phyloP scores from a whole-genome alignment of 2,888 invertebrate genomes.

The Himalopsyche tibetana region DNA sequence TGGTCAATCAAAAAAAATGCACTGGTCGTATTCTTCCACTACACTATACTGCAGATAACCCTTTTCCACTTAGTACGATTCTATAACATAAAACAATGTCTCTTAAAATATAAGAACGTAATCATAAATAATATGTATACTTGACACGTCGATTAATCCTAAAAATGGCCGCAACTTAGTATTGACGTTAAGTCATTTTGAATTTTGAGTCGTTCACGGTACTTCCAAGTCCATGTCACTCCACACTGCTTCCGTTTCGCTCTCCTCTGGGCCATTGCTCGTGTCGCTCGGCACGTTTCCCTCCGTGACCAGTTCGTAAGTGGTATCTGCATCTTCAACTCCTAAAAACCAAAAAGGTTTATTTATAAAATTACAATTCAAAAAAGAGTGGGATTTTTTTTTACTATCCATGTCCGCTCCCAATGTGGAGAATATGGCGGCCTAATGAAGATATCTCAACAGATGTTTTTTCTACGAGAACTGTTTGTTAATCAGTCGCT shows the following conservation, averaged over 20 bases:
- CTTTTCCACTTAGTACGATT: neutral
- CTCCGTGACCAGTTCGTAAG: conserved; percentile 69
- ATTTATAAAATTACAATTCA: neutral
- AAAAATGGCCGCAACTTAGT: conserved; percentile 11
- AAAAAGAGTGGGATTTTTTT: neutral
- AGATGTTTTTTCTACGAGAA: too few species aligned
- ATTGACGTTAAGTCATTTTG: neutral
- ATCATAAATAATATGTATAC: neutral
- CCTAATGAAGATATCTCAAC: too few species aligned
- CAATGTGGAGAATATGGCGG: too few species aligned
- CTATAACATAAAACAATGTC: neutral
- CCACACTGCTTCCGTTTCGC: conserved; percentile 79
- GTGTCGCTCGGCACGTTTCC: conserved; percentile 70
- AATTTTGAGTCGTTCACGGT: conserved; percentile 21
- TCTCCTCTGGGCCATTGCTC: conserved; percentile 74
- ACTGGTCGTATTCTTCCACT: too few species aligned
- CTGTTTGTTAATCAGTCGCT: too few species aligned
- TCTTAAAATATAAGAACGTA: neutral
- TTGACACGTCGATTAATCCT: neutral
- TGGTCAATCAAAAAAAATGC: too few species aligned
- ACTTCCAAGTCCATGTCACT: conserved; percentile 80
- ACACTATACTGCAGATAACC: too few species aligned
- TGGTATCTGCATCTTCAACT: conserved; percentile 68
- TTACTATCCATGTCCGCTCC: too few species aligned
- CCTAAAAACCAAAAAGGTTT: conserved; percentile 59